Evolutionary conservation across 2,113 vertebrate genomes (phyloP).

Genomic region (Syngnathus typhle): DNA sequence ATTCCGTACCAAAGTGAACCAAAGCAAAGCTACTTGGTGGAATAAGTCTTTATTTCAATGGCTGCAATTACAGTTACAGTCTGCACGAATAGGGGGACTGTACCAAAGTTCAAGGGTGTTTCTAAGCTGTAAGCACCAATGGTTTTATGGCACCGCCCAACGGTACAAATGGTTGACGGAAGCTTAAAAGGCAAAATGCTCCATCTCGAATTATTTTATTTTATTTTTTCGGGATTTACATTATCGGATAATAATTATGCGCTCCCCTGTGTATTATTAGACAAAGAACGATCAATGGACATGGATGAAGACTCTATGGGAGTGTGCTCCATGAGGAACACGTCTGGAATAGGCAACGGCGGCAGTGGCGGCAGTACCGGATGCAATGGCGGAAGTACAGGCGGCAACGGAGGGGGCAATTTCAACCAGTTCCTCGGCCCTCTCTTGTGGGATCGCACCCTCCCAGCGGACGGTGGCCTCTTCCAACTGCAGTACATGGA

Average conservation of each 20-base stretch:
- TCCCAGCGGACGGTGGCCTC: conserved; percentile 71
- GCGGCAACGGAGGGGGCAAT: conserved; percentile 41
- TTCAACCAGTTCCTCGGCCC: conserved; percentile 72
- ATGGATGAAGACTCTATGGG: conserved; percentile 67
- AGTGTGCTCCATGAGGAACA: conserved; percentile 60
- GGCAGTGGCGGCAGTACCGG: conserved; percentile 35
- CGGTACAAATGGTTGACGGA: background rate
- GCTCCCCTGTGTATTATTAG: conserved; percentile 34
- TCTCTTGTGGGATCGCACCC: conserved; percentile 72
- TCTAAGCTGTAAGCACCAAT: background rate
- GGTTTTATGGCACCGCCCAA: background rate
- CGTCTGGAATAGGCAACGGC: conserved; percentile 36
- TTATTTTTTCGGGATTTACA: background rate
- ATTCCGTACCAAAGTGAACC: background rate
- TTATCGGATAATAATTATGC: background rate
- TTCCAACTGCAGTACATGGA: conserved; percentile 82
- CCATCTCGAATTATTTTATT: background rate
- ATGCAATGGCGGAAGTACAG: conserved; percentile 42
- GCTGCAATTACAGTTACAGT: background rate
- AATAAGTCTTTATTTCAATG: background rate
- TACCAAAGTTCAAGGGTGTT: background rate
- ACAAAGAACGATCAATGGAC: conserved; percentile 66
- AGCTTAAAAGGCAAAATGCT: background rate
- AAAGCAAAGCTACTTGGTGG: background rate
- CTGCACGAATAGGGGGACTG: background rate